These are phyloP conservation scores for Pangasius mekongensis DNA, from an alignment of 2,797 vertebrate genomes.

Conservation along the genomic window DNA sequence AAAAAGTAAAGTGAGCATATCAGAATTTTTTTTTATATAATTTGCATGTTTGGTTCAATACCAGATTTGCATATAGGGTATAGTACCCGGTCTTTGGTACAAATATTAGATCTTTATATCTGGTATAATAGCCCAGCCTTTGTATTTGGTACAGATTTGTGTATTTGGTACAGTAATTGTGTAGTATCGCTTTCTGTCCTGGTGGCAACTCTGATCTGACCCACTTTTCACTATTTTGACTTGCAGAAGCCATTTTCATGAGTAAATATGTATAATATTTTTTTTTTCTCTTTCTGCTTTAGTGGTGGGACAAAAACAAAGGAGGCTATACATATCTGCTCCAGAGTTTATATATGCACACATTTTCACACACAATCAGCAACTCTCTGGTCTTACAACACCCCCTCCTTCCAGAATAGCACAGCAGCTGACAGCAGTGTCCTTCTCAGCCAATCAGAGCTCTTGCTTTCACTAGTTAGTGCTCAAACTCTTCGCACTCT, in stretches of 20 bases:
- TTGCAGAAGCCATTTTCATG: constrained; percentile 44
- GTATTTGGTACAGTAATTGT: background rate
- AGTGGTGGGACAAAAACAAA: constrained; percentile 13
- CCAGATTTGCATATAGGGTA: background rate
- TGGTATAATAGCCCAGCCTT: too few species aligned
- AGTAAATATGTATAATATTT: constrained; percentile 46
- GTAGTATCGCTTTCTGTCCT: constrained; percentile 28
- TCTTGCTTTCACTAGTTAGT: constrained; percentile 61
- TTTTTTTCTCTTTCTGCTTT: background rate
- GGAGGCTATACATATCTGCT: background rate
- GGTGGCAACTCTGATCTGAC: constrained; percentile 40
- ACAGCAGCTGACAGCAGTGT: constrained; percentile 76
- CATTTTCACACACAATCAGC: constrained; percentile 48
- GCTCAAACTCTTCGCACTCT: constrained; percentile 64
- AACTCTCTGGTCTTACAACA: constrained; percentile 40
- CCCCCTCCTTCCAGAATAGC: constrained; percentile 61
- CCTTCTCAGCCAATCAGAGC: constrained; percentile 73
- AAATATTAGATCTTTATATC: background rate
- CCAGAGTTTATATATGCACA: constrained; percentile 18
- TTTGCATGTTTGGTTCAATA: background rate
- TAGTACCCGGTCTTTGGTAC: background rate
- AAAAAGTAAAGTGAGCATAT: background rate
- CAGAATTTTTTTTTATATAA: background rate
- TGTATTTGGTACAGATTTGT: too few species aligned
- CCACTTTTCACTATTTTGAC: constrained; percentile 42